Base-by-base conservation (phyloP, 2,113 vertebrate species). In the Psophia crepitans region DNA sequence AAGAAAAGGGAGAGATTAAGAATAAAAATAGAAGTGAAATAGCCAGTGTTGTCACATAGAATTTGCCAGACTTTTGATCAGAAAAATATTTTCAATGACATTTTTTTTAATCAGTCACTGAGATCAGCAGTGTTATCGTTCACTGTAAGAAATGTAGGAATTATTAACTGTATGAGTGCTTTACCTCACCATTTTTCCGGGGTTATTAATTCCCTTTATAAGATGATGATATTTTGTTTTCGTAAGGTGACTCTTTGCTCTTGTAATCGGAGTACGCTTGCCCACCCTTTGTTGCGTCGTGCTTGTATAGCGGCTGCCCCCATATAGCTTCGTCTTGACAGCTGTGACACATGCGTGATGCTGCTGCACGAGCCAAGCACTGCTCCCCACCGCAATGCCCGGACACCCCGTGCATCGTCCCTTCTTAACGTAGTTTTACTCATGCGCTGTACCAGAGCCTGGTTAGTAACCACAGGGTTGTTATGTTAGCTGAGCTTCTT, bases 11-110 rank as follows among this genome's bases (percentile, higher is more conserved):
- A 80, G 58, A 93, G 44, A 84, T 95, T 90, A 96, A 56, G 71
- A 61, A 58, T 51, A 94, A 91, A 96, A 83, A 92, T 33, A 60
- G 63, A 91, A 90, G 8, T 49, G 44, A 61, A 91, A 93, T 88
- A 97, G 37, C 19, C 69, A 70, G 49, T 65, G 32, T 93, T 97
- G 94, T 95, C 91, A 97, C 64, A 88, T 49, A 33, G 13, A 68
- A 85, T 90, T 96, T 92, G 71, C 53, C 68, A 96, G 84, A 97
- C 30, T 96, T 94, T 94, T 96, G 64, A 97, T 96, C 57, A 96
- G 32, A 93, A 63, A 84, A 93, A 76, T 27, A 46, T 74, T 74
- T 87, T 61, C 28, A 61, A 35, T 78, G 64, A 63, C 20, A 6
- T 79, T 76, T 94, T 89, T 89, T 53, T 69, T 86, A 94, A 79